Percentiles rank a stretch among this genome's conserved stretches.
Conservation (phyloP, 64 coral and sea anemone species). For the Porites australiensis region DNA sequence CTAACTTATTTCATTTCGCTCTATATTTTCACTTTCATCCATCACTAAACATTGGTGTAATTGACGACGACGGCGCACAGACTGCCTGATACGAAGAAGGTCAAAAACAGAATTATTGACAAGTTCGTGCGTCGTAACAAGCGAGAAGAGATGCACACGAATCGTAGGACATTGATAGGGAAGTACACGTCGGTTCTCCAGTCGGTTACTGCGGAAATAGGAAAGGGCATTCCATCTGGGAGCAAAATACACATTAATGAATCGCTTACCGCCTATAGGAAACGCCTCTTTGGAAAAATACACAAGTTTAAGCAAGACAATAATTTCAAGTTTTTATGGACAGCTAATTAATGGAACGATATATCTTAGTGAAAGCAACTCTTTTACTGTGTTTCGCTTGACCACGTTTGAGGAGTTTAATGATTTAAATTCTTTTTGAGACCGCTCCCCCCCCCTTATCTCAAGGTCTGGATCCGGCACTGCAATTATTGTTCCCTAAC, state of each 20-base stretch:
- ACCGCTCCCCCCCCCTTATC: too few species aligned
- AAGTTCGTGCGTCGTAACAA: constrained; percentile 50
- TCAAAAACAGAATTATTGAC: constrained; percentile 55
- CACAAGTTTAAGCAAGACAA: constrained; percentile 43
- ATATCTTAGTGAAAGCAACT: constrained; percentile 18
- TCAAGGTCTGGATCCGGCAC: not conserved
- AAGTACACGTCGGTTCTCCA: constrained; percentile 32
- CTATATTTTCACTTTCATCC: too few species aligned
- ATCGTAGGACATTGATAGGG: not conserved
- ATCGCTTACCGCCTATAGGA: constrained; percentile 55
- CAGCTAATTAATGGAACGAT: constrained; percentile 24
- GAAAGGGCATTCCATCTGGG: not conserved
- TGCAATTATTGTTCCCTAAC: constrained; percentile 1
- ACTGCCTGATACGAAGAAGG: constrained; percentile 40
- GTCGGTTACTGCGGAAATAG: not conserved
- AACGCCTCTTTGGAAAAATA: constrained; percentile 33
- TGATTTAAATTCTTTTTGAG: not conserved
- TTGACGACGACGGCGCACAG: constrained; percentile 43
- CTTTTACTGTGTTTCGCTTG: not conserved
- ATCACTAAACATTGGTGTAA: not conserved
- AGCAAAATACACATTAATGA: constrained; percentile 48
- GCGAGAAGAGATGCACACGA: constrained; percentile 45
- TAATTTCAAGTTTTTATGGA: constrained; percentile 61
- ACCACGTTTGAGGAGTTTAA: constrained; percentile 52
- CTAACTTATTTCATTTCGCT: too few species aligned